phyloP scores from a whole-genome alignment of 2,888 invertebrate genomes.

The Bruchidius siliquastri region DNA sequence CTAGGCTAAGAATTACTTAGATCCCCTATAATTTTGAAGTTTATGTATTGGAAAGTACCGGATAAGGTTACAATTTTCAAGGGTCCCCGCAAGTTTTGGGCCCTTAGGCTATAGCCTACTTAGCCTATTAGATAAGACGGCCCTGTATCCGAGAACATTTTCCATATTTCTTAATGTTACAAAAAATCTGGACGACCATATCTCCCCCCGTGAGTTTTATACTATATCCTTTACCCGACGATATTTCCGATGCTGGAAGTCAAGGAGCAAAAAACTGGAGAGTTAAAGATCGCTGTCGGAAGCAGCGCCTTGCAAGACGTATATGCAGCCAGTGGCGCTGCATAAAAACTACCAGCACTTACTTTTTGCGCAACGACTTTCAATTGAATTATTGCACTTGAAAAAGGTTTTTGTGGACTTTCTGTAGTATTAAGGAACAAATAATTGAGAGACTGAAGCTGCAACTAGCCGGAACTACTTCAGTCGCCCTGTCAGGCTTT shows the following conservation, averaged over 20 bases:
- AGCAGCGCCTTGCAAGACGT: neutral
- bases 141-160: too few relatives aligned
- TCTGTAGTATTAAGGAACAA: too few relatives aligned
- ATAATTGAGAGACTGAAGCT: too few relatives aligned
- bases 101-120: too few relatives aligned
- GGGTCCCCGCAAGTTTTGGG: too few relatives aligned
- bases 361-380: neutral
- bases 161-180: neutral
- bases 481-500: too few relatives aligned
- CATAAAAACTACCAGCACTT: neutral
- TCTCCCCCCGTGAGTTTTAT: neutral
- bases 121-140: too few relatives aligned
- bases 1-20: too few relatives aligned
- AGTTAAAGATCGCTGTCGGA: neutral
- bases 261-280: neutral
- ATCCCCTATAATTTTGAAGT: too few relatives aligned
- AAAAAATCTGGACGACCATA: neutral
- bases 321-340: neutral
- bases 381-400: neutral
- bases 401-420: neutral
- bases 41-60: too few relatives aligned
- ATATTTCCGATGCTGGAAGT: neutral
- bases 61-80: too few relatives aligned
- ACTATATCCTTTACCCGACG: neutral
- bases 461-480: too few relatives aligned